Evolutionary conservation across 2,113 vertebrate genomes (phyloP).

Genomic region (Columba janthina): DNA sequence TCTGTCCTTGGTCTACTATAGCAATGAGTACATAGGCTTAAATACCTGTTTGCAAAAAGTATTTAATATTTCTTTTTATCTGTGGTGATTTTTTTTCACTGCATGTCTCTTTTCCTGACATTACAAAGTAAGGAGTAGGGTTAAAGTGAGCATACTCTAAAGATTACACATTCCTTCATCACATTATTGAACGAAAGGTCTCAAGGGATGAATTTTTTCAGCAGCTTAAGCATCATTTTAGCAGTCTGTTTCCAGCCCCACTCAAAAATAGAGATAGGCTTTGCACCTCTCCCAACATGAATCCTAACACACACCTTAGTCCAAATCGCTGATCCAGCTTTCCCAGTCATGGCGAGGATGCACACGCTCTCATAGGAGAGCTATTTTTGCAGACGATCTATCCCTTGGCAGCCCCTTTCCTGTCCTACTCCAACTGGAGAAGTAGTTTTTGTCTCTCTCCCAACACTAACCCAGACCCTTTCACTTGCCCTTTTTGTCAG

Average conservation of each 20-base stretch:
- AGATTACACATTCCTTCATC: not conserved
- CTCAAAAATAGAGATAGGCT: not conserved
- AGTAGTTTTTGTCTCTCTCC: not conserved
- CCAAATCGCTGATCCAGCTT: not conserved
- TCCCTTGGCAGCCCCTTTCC: not conserved
- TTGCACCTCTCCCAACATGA: not conserved
- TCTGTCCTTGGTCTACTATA: conserved; percentile 27
- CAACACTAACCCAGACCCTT: not conserved
- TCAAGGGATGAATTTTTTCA: conserved; percentile 11
- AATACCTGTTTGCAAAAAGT: conserved; percentile 8
- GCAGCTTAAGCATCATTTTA: not conserved
- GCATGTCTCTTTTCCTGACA: not conserved
- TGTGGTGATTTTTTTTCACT: not conserved
- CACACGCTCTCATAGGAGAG: not conserved
- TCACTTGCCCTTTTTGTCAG: not conserved
- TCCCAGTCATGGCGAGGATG: not conserved
- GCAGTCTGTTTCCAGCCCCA: not conserved
- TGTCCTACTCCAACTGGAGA: not conserved
- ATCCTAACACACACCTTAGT: not conserved
- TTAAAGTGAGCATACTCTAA: conserved; percentile 4
- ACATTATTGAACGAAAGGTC: not conserved
- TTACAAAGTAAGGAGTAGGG: not conserved
- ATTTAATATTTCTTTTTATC: conserved; percentile 1
- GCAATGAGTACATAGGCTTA: not conserved
- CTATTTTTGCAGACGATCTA: not conserved